These are phyloP conservation scores for Sylvia borin DNA, from an alignment of 2,797 vertebrate species.

Conservation along the genomic window DNA sequence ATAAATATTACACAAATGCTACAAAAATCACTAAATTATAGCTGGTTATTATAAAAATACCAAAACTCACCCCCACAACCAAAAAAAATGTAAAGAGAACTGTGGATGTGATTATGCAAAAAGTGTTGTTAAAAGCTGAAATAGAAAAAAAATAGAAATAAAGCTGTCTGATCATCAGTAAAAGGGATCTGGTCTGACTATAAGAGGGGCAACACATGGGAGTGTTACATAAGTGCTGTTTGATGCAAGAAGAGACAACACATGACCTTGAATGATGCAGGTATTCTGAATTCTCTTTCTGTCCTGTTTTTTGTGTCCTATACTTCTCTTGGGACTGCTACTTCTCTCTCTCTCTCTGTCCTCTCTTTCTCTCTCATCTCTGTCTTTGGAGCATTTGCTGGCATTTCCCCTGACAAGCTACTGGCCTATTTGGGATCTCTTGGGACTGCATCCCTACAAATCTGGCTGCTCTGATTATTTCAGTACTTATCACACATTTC, in stretches of 20 bases:
- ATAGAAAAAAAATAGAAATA: not conserved
- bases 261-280: not conserved
- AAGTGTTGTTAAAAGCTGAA: not conserved
- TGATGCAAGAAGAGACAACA: not conserved
- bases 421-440: not conserved
- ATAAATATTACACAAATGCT: not conserved
- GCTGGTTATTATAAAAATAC: not conserved
- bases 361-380: not conserved
- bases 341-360: not conserved
- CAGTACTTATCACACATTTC: accelerated
- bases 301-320: not conserved
- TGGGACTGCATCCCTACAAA: not conserved
- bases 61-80: not conserved
- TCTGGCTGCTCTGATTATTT: not conserved
- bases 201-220: not conserved
- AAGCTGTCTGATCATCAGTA: not conserved
- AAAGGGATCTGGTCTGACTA: not conserved
- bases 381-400: not conserved
- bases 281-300: not conserved
- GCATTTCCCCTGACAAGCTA: not conserved
- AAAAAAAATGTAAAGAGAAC: not conserved
- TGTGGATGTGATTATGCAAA: not conserved
- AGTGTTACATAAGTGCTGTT: not conserved
- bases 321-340: not conserved
- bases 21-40: not conserved